A percentile compares a stretch with the other conserved stretches of the same genome.
Evolutionary conservation across 1,140 invertebrate genomes (phyloP).

Genomic region (Aphis gossypii): DNA sequence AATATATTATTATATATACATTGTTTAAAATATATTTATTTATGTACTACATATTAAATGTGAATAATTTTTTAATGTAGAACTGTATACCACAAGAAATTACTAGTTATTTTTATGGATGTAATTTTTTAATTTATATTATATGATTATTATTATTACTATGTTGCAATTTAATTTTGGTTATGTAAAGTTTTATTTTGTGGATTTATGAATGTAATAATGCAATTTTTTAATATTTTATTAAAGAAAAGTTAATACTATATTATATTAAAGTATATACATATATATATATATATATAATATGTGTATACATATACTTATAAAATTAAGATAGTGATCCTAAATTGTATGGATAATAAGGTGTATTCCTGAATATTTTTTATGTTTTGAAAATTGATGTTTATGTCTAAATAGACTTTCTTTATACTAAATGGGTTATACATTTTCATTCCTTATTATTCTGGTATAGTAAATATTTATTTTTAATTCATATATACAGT

Average conservation of each 20-base stretch:
- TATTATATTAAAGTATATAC: conserved; percentile 29
- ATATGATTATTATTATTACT: conserved; percentile 36
- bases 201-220: conserved; percentile 53
- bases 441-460: not conserved
- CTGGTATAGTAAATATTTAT: not conserved
- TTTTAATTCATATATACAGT: not conserved
- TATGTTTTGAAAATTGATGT: conserved; percentile 11
- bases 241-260: conserved; percentile 47
- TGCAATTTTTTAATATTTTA: conserved; percentile 55
- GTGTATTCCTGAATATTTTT: conserved; percentile 3
- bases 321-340: conserved; percentile 12
- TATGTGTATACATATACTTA: not conserved
- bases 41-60: conserved; percentile 13
- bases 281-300: not conserved
- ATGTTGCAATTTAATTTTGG: conserved; percentile 41
- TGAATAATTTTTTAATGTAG: conserved; percentile 53
- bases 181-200: conserved; percentile 53
- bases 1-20: conserved; percentile 29
- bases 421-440: not conserved
- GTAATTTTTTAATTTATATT: conserved; percentile 54
- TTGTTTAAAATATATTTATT: conserved; percentile 45
- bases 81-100: conserved; percentile 53
- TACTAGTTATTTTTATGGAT: conserved; percentile 52
- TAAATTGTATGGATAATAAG: conserved; percentile 17
- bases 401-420: conserved; percentile 17